Base-by-base conservation (phyloP, 2,888 invertebrate species). In the Sphinx pinastri region DNA sequence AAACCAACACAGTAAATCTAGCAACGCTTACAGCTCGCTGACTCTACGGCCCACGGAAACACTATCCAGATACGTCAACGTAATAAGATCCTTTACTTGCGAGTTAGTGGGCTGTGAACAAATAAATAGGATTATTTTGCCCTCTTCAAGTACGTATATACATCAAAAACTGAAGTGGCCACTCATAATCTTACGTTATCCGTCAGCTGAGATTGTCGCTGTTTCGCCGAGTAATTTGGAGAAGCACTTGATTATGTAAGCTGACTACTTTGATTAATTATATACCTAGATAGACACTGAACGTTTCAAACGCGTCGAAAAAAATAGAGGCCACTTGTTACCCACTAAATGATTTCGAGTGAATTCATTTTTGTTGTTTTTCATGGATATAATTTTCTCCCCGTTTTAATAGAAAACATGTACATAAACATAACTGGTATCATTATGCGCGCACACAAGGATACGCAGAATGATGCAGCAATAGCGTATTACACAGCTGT, bases 51-150 rank as follows among this genome's bases (percentile, higher is more conserved):
- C 54, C 14, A 13, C 8, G 2, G 38, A 19, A 69, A 69, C 54
- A 63, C 54, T 66, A 68, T 60, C 52, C 19, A 52, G 51, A 63
- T 52, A 69, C 31, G 54, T 55, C 25, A 70, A 49, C 54, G 68
- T 70, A 69, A 72, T 71, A 67, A 70, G 68, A 68, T 54, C 71
- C 70, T 71, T 71, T 72, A 38, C 70, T 68, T 67, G 57, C 51
- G 68, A 72, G 49, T 58, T 70, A 70, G 52, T 68, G 68, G 25
- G 63, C 59, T 47, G 55, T 38, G 63, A 68, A 70, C 60, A 66
- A 69, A 74, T 74, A 70, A 72, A 69, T 71, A 71, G 55, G 60
- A 69, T 71, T 71, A 71, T 68, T 67, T 49, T 52, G 68, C 70
- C 70, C 52, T 63, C 70, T 68, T 19, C 54, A 55, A 55, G 19